These are phyloP conservation scores for Strigops habroptila DNA, from an alignment of 2,113 vertebrate genomes.

Conservation along the genomic window DNA sequence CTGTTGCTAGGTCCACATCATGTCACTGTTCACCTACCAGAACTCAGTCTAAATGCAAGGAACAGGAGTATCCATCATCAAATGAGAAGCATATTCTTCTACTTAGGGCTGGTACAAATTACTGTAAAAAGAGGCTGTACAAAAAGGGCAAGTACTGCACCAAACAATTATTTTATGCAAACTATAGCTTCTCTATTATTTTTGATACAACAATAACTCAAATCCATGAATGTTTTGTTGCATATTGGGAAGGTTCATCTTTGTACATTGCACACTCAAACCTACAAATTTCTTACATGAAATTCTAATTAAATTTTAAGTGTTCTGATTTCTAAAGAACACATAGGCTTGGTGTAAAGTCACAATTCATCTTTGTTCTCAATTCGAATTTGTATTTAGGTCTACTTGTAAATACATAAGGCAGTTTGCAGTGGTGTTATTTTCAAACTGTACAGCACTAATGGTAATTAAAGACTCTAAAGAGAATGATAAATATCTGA, in stretches of 20 bases:
- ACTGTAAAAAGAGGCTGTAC: neutral
- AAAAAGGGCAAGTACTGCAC: neutral
- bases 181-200: neutral
- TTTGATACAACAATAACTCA: neutral
- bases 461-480: neutral
- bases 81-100: neutral
- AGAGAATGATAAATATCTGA: slow-evolving; percentile 28
- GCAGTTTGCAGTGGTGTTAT: neutral
- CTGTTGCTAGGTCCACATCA: too few relatives aligned
- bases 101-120: neutral
- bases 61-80: neutral
- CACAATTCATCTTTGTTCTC: neutral
- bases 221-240: neutral
- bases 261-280: neutral
- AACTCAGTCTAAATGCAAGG: neutral
- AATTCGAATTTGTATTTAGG: neutral
- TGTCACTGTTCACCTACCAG: neutral
- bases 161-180: neutral
- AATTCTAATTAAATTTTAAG: neutral
- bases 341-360: neutral
- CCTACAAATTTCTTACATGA: fast-evolving
- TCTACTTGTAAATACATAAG: neutral
- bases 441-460: neutral
- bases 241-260: neutral
- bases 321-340: neutral